Evolutionary conservation across 2,113 vertebrate genomes (phyloP).

Genomic region (Pholis gunnellus): DNA sequence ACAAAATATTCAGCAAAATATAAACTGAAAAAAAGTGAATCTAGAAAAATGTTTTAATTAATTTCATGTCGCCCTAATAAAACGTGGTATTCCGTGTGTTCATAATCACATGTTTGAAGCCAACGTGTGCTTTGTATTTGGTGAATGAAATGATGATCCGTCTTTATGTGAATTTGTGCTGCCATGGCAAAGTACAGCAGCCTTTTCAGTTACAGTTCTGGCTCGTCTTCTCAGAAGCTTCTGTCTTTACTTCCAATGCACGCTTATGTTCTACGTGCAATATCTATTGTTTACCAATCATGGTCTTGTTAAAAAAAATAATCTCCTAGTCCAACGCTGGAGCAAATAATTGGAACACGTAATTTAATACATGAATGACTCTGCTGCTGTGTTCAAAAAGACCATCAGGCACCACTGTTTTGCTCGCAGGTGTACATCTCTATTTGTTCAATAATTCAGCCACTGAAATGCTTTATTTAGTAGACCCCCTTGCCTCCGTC

Average conservation of each 20-base stretch:
- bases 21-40: too few species aligned
- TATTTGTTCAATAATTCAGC: slow-evolving; percentile 81
- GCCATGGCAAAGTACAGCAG: not conserved
- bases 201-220: not conserved
- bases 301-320: slow-evolving; percentile 28
- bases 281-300: slow-evolving; percentile 64
- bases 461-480: slow-evolving; percentile 76
- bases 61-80: not conserved
- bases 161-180: not conserved
- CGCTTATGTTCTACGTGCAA: not conserved
- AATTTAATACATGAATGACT: slow-evolving; percentile 69
- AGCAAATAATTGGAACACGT: slow-evolving; percentile 60
- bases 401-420: slow-evolving; percentile 55
- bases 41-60: not conserved
- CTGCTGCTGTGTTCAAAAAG: slow-evolving; percentile 54
- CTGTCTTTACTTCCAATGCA: not conserved
- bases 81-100: not conserved
- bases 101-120: not conserved
- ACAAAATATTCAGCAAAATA: too few species aligned
- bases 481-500: slow-evolving; percentile 57
- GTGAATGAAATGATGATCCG: not conserved
- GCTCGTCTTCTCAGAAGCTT: not conserved
- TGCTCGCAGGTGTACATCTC: slow-evolving; percentile 77
- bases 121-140: not conserved
- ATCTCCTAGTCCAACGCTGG: slow-evolving; percentile 17